phyloP scores from a whole-genome alignment of 2,797 vertebrate genomes.

The Distichodus sexfasciatus region DNA sequence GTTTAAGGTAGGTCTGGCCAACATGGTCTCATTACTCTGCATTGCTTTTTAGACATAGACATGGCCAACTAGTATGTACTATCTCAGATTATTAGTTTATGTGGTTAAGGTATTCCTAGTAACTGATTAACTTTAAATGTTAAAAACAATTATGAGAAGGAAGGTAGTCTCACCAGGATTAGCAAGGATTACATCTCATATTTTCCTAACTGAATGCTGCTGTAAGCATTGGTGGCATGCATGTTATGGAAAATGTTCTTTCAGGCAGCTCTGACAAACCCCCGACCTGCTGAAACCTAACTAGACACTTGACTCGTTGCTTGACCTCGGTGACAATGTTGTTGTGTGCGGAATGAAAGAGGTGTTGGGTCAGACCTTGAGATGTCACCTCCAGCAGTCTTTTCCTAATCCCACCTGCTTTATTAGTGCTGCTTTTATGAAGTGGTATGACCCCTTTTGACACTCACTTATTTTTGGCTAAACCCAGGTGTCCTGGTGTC shows the following conservation, averaged over 20 bases:
- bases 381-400: background rate
- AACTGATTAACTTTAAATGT: background rate
- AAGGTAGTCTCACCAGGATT: slow-evolving; percentile 15
- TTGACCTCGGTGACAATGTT: slow-evolving; percentile 9
- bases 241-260: slow-evolving; percentile 48
- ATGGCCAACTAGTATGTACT: background rate
- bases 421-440: background rate
- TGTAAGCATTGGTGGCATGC: slow-evolving; percentile 51
- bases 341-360: background rate
- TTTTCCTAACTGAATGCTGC: slow-evolving; percentile 40
- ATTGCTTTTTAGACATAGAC: background rate
- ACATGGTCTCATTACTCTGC: background rate
- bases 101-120: no score
- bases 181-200: slow-evolving; percentile 39
- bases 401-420: background rate
- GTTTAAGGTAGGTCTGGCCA: slow-evolving; percentile 63
- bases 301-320: background rate
- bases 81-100: background rate
- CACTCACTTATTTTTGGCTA: background rate
- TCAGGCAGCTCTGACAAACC: background rate
- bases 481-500: background rate
- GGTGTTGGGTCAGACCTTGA: slow-evolving; percentile 3
- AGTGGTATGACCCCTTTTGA: background rate
- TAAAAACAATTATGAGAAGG: background rate
- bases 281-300: background rate